Evolutionary conservation across 2,113 vertebrate genomes (phyloP), one percentile per base, ranked within the genome.

Genomic region (Arvicanthis niloticus): DNA sequence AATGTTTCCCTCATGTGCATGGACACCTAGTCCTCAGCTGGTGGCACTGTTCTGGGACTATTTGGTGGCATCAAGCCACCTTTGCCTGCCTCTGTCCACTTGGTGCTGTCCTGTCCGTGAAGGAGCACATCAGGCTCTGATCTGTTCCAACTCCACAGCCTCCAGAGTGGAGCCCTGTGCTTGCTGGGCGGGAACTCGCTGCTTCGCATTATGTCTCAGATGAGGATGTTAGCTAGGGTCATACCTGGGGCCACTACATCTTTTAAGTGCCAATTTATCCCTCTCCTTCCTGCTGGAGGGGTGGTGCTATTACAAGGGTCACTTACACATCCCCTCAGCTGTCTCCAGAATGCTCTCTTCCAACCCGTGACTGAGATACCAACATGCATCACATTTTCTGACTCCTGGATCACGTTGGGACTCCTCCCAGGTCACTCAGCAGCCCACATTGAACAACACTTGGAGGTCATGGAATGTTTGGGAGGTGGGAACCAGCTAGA

Each of bases 401-500:
- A 75, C 15, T 3, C 65, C 53, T 5, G 5, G 70, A 21, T 87
- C 62, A 16, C 68, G 22, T 0, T n/a, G 31, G n/a, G 17, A 34
- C 26, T 19, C 31, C 1, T 77, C 78, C 85, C 13, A 1, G 8
- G 1, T 72, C 56, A 99, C 99, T 94, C 98, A 99, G 99, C 99
- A 99, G 93, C 99, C 99, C 82, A 99, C 98, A 24, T 98, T 99
- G 98, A 99, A 99, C 97, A 99, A 99, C 86, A 99, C 99, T 0
- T 34, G 42, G 29, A 86, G 10, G 42, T 67, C 29, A 67, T 17
- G 9, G 62, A 34, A 34, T 26, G 34, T 19, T n/a, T 13, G 62
- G 29, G 84, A 21, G 40, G 17, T 12, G 40, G 40, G 15, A 48
- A 19, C 60, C 67, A 45, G 9, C 29, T 86, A 48, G 82, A 85